Conservation (phyloP, 1,140 invertebrate genomes). For the Musca domestica region DNA sequence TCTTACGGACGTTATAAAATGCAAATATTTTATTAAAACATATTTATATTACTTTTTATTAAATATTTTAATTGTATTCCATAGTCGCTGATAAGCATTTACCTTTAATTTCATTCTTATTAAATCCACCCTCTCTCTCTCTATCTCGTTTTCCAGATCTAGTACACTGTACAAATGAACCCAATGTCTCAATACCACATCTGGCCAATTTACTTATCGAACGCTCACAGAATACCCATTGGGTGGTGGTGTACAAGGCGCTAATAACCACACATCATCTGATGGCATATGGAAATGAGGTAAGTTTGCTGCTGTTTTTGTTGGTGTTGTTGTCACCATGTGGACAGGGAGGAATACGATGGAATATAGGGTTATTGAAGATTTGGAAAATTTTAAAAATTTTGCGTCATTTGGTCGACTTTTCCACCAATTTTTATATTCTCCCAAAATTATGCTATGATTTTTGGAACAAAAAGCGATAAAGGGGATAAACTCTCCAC, state of each 20-base stretch:
- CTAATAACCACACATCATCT: constrained; percentile 98
- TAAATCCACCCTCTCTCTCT: background rate
- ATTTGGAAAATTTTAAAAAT: too few relatives aligned
- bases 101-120: background rate
- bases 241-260: constrained; percentile 98
- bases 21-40: background rate
- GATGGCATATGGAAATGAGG: constrained; percentile 99
- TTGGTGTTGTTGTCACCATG: background rate
- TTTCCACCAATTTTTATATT: too few relatives aligned
- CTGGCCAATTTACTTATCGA: constrained; percentile 97
- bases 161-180: constrained; percentile 98
- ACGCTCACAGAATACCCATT: constrained; percentile 94
- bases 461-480: too few relatives aligned
- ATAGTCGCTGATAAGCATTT: background rate
- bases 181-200: constrained; percentile 99
- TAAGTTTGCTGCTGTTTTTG: constrained; percentile 62
- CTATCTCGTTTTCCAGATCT: constrained; percentile 72
- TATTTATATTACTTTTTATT: background rate
- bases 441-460: too few relatives aligned
- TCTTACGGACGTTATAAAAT: too few relatives aligned
- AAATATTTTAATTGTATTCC: too few relatives aligned
- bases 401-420: too few relatives aligned
- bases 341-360: too few relatives aligned
- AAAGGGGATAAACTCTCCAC: too few relatives aligned
- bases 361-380: too few relatives aligned